Evolutionary conservation across 1,140 invertebrate species (phyloP).

Genomic region (Cyphomyrmex costatus): DNA sequence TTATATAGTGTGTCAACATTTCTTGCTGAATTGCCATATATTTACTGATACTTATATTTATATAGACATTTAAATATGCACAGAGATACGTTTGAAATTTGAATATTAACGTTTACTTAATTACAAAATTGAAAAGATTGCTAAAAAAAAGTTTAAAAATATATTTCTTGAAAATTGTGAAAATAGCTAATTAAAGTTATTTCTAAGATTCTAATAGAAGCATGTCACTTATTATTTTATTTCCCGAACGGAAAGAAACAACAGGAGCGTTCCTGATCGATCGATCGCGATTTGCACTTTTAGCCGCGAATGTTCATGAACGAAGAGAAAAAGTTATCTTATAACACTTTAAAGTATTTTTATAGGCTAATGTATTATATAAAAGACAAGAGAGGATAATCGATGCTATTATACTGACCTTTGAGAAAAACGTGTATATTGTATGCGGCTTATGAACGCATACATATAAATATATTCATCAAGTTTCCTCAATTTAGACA

Average conservation of each 20-base stretch:
- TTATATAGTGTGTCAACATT: too few relatives aligned
- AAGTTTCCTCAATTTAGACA: background rate
- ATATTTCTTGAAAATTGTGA: background rate
- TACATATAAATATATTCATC: background rate
- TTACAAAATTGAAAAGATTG: background rate
- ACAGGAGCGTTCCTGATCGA: conserved; percentile 27
- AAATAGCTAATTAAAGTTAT: background rate
- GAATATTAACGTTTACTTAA: background rate
- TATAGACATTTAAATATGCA: background rate
- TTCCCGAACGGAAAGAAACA: background rate
- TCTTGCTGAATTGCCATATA: background rate
- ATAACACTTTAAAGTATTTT: conserved; percentile 38
- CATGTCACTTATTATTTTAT: background rate
- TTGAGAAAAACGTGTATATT: conserved; percentile 39
- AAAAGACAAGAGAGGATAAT: conserved; percentile 31
- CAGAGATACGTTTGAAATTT: background rate
- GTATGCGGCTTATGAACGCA: background rate
- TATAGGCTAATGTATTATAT: conserved; percentile 55
- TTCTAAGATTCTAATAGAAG: background rate
- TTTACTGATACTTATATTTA: background rate
- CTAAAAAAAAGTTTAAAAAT: background rate
- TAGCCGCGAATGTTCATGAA: conserved; percentile 7
- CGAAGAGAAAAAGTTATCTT: conserved; percentile 44
- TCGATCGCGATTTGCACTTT: conserved; percentile 31
- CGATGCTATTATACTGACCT: conserved; percentile 16